These are phyloP conservation scores for Parthenolecanium corni DNA, from an alignment of 2,888 invertebrate genomes.

Conservation along the genomic window DNA sequence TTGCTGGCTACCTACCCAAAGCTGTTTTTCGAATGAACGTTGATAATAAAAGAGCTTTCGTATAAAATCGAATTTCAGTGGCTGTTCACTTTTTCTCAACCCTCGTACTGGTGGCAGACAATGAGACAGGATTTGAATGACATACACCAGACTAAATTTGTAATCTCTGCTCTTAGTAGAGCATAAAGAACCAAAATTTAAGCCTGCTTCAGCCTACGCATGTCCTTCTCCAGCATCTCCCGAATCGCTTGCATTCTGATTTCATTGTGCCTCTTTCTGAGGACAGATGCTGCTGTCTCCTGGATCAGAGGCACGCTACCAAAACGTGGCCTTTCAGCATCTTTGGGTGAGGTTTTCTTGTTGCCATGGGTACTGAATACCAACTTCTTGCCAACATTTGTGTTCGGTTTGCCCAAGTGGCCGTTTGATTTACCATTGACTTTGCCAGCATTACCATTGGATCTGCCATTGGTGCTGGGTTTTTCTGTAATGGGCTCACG, in stretches of 20 bases:
- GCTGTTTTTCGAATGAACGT: no score
- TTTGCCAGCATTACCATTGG: no score
- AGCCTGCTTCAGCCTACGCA: conserved; percentile 10
- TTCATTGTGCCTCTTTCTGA: conserved; percentile 10
- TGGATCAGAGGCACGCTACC: not conserved
- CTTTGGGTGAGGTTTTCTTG: not conserved
- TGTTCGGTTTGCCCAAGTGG: not conserved
- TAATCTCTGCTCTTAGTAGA: not conserved
- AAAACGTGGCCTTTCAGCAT: not conserved
- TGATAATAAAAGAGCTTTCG: no score
- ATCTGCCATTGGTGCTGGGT: not conserved
- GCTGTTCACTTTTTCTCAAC: no score
- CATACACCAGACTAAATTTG: not conserved
- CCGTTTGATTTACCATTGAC: no score
- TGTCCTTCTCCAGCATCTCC: conserved; percentile 1
- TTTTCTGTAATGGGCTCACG: no score
- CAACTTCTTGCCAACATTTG: not conserved
- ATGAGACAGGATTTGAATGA: no score
- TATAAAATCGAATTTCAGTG: not conserved
- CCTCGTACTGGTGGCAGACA: no score
- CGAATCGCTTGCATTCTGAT: not conserved
- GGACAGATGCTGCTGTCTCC: conserved; percentile 3
- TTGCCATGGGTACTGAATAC: not conserved
- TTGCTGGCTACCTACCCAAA: no score
- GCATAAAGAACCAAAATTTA: no score